phyloP scores from a whole-genome alignment of 2,888 invertebrate genomes.

The Oscheius sp. region DNA sequence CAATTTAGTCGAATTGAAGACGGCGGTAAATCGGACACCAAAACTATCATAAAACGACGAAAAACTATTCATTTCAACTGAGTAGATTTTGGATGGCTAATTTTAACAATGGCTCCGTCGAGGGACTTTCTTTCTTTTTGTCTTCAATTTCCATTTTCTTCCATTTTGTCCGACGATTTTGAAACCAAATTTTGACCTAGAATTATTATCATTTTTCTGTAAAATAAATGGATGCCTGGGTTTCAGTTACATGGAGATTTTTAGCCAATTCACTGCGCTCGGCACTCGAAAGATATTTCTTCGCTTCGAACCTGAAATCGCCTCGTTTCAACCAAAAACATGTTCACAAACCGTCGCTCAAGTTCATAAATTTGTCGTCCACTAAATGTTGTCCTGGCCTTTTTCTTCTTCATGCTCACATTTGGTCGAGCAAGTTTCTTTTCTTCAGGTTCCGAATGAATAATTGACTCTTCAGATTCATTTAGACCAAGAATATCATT shows the following conservation, averaged over 20 bases:
- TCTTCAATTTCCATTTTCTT: conserved; percentile 99
- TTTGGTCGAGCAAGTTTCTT: background rate
- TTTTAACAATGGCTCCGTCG: conserved; percentile 8
- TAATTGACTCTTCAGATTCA: conserved; percentile 29
- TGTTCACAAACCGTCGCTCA: conserved; percentile 81
- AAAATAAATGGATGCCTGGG: conserved; percentile 81
- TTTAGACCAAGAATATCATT: conserved; percentile 85
- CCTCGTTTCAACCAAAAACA: background rate
- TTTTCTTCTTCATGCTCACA: conserved; percentile 76
- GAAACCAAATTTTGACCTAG: conserved; percentile 92
- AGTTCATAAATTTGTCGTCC: conserved; percentile 83
- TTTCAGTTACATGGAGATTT: conserved; percentile 91
- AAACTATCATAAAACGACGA: conserved; percentile 1
- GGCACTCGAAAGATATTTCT: conserved; percentile 93
- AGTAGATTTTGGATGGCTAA: conserved; percentile 16
- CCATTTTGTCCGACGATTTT: conserved; percentile 96
- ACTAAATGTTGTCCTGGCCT: conserved; percentile 93
- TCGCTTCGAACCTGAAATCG: conserved; percentile 82
- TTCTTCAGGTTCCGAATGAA: background rate
- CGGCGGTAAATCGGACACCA: conserved; percentile 11
- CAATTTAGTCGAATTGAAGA: background rate
- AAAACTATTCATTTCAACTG: conserved; percentile 4
- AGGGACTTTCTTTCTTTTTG: conserved; percentile 77
- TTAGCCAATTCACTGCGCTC: conserved; percentile 95
- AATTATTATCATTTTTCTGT: background rate